Evolutionary conservation across 1,140 invertebrate genomes (phyloP), one percentile per base, ranked within the genome.

Genomic region (Zaprionus ornatus): DNA sequence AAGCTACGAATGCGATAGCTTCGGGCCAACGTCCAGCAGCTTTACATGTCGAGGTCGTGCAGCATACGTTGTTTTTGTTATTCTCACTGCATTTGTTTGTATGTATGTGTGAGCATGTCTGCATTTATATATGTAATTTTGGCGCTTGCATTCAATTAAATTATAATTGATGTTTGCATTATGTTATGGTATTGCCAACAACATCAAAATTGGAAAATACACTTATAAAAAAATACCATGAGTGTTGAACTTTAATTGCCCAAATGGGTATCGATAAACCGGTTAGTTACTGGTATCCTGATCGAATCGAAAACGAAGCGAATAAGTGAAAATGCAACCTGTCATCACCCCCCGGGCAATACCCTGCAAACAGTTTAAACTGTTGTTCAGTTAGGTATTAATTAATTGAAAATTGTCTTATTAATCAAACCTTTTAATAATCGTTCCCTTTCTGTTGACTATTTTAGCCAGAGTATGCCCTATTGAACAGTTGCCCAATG

Each of bases 21-120:
- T 63, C 60, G 69, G 59, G 71, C 71, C 75, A 83, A 79, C 69
- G 68, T 71, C 65, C 69, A 83, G 77, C 60, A 77, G 71, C 68
- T 82, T 90, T 86, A 76, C 85, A 90, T 90, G 85, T 90, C 85
- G 85, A 90, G 85, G 85, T 85, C 85, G 79, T 64, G 73, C 76
- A 79, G 75, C 84, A 70, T 74, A 72, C 80, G 63, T 57, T 57
- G 37, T 48, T 59, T 52, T 54, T 74, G 52, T 65, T 62, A 37
- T 17, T 70, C 37, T 29, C 35, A 29, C 40, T 63, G 50, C 74
- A 81, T 74, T 77, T 67, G 69, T 82, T 21, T 23, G 45, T 50
- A 23, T 23, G 45, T 48, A 48, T 86, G 66, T 75, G 48, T 66
- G 63, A 35, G 15, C 42, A 65, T 55, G 48, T 25, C 35, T 60